Evolutionary conservation across 2,888 invertebrate genomes (phyloP), one percentile per base, ranked within the genome.

Genomic region (Lepidochrysops patricia): DNA sequence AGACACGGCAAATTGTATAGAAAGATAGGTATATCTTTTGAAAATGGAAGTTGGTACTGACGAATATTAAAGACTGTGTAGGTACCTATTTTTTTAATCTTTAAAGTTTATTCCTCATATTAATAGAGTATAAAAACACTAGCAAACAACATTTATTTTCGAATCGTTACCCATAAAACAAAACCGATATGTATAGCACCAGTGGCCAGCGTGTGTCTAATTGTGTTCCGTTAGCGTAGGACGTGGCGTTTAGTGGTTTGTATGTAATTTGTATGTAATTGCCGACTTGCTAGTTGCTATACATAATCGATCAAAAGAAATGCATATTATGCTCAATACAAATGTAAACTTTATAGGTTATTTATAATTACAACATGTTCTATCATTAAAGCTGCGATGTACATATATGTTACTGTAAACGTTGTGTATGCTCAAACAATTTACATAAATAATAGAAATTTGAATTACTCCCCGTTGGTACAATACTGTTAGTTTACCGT

Each of bases 91-190:
- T n/a, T n/a, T n/a, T n/a, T n/a, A n/a, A n/a, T n/a, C n/a, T n/a
- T n/a, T n/a, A n/a, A n/a, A n/a, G n/a, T n/a, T n/a, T n/a, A n/a
- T n/a, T n/a, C n/a, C n/a, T n/a, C n/a, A n/a, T n/a, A n/a, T n/a
- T n/a, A n/a, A n/a, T n/a, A 9, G 43, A 43, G 19, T 12, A 9
- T 43, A 43, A 43, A 7, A 43, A 23, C 19, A 13, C 43, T 3
- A 12, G 19, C 13, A 43, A 43, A 43, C 19, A 43, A 9, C 43
- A 19, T 23, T 43, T 19, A 43, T 43, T 43, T 43, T 43, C 23
- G 63, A 66, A 66, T 62, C 62, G 60, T 62, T 52, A 58, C 63
- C 73, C 73, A 72, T 75, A 75, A 76, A 76, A 72, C 70, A 58
- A 69, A 71, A 69, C 70, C 67, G 69, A 71, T 69, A 69, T 70